Base-by-base conservation (phyloP, 2,797 vertebrate genomes). In the Danio jaintianensis region DNA sequence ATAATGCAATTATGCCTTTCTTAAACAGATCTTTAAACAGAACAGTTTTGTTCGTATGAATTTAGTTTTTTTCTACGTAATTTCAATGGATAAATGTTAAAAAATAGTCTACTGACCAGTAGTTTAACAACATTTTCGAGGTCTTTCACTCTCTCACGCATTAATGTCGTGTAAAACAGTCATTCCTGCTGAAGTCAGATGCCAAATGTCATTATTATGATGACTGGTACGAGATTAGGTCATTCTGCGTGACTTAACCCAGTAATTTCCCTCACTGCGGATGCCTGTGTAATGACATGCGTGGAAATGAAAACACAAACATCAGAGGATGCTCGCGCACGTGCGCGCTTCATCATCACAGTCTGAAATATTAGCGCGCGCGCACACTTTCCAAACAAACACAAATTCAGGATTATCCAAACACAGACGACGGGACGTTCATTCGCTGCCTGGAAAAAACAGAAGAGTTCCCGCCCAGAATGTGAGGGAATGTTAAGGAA, bases 231-330 rank as follows among this genome's bases (percentile, higher is more conserved):
- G 40, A 1, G 18, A 7, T 70, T 72, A 64, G 7, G 58, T 72
- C 78, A 79, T 64, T 47, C 59, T 79, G 76, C 45, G 76, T 79
- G 76, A 79, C 76, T 79, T 79, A 50, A 69, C 43, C 55, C 29
- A 3, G 58, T 72, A 63, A 71, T 79, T 79, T 63, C 67, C 77
- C 47, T 43, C 38, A 63, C 36, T 58, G 15, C 6, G 40, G 29
- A 53, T 79, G 56, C 8, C 2, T 13, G 38, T 18, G 9, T 71
- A 79, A 82, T 82, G 56, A 79, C 78, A 79, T 9, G 12, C 62
- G n/a, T 9, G 38, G 4, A 61, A 58, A 59, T 10, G 12, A 63
- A 29, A 8, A 42, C 59, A 72, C 59, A 56, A 13, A 64, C 48
- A 66, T 16, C 13, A 62, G 56, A 45, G 67, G 77, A 79, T 36